These are phyloP conservation scores for cattle (Bos taurus) DNA, from an alignment of 2,113 vertebrate species.

Conservation along the genomic window ARS-UCD2.0 NC_037331.1:22829001-22829500, in stretches of 20 bases:
- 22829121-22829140: background rate
- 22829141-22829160: background rate
- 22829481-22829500: background rate
- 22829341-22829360: background rate
- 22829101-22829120: background rate
- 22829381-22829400: background rate
- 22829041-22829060: conserved; percentile 30
- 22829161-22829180: background rate
- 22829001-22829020: conserved; percentile 18
- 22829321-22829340: background rate
- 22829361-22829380: background rate
- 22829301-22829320: background rate
- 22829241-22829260: background rate
- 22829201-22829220: background rate
- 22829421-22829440: background rate
- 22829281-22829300: background rate
- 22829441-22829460: background rate
- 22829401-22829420: background rate
- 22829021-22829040: background rate
- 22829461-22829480: background rate
- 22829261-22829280: background rate
- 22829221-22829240: background rate
- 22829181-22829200: background rate
- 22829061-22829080: background rate
- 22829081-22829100: background rate